Evolutionary conservation across 1,140 invertebrate species (phyloP).

Genomic region (Lasaia peninsularis): DNA sequence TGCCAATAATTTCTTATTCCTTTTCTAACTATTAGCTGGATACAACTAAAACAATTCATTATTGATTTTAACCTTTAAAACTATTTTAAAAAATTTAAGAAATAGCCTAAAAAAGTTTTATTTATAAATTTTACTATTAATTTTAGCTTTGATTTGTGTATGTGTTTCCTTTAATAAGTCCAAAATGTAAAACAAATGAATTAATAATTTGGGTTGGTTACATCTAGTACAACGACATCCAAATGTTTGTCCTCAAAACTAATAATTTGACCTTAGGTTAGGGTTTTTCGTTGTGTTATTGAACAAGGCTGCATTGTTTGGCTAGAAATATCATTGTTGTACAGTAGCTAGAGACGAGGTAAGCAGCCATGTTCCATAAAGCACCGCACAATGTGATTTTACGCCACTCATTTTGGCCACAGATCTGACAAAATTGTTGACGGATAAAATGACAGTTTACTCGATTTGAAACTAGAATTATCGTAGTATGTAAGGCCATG

Average conservation of each 20-base stretch:
- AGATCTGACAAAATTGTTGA: slow-evolving; percentile 2
- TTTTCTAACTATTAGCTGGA: too few species aligned
- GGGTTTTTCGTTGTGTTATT: background rate
- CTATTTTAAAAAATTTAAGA: too few species aligned
- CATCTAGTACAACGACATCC: too few species aligned
- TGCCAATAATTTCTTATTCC: too few species aligned
- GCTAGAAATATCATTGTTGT: background rate
- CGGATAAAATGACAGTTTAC: slow-evolving; percentile 12
- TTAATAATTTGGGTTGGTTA: too few species aligned
- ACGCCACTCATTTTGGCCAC: slow-evolving; percentile 1
- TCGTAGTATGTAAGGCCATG: slow-evolving; percentile 36
- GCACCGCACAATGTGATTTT: background rate
- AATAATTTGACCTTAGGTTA: background rate
- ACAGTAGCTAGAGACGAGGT: background rate
- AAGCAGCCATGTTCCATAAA: background rate
- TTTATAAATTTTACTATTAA: too few species aligned
- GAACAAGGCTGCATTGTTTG: background rate
- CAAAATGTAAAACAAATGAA: too few species aligned
- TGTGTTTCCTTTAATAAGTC: too few species aligned
- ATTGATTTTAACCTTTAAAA: too few species aligned
- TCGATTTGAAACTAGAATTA: slow-evolving; percentile 29
- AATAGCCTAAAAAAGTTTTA: too few species aligned
- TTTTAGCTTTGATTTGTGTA: too few species aligned
- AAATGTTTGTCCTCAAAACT: slow-evolving; percentile 5
- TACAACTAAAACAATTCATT: too few species aligned